phyloP scores from a whole-genome alignment of 2,113 vertebrate species.

The Sebastes fasciatus region DNA sequence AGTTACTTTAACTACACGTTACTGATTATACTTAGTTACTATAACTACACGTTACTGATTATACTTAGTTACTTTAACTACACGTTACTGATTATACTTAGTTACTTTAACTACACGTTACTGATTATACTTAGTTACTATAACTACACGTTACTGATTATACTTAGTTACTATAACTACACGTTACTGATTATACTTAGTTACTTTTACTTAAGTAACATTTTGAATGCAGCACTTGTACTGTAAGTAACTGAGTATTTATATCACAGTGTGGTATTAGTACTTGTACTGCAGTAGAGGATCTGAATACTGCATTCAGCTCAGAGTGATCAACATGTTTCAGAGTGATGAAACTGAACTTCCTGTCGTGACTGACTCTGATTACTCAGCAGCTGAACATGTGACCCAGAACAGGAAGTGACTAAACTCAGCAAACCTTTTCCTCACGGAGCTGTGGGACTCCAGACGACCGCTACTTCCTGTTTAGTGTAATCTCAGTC shows the following conservation, averaged over 20 bases:
- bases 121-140: no score
- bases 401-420: slow-evolving; percentile 62
- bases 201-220: no score
- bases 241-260: not conserved
- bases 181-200: not conserved
- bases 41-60: no score
- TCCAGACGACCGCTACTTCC: not conserved
- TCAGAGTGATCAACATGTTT: not conserved
- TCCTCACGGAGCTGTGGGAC: not conserved
- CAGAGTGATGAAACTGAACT: slow-evolving; percentile 30
- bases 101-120: no score
- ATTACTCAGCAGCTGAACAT: slow-evolving; percentile 67
- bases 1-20: no score
- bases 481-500: not conserved
- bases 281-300: no score
- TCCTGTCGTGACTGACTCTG: slow-evolving; percentile 45
- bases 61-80: no score
- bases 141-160: no score
- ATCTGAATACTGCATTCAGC: not conserved
- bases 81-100: no score
- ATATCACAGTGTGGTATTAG: not conserved
- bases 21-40: no score
- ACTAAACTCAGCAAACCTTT: slow-evolving; percentile 26
- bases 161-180: not conserved
- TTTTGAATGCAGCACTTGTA: not conserved